Evolutionary conservation across 2,797 vertebrate genomes (phyloP).

Genomic region (Menidia menidia): DNA sequence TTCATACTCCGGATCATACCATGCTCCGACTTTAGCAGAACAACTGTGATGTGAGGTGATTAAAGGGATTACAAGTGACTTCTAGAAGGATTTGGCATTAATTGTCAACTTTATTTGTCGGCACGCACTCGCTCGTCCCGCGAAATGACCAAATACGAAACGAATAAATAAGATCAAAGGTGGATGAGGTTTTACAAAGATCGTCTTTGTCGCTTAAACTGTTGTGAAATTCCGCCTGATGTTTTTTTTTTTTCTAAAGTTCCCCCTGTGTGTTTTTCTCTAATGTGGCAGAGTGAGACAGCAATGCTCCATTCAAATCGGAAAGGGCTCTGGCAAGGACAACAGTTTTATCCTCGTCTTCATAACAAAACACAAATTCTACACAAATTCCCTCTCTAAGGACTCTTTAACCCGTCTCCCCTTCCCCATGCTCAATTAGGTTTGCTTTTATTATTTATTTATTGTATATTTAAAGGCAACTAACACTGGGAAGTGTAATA

Average conservation of each 20-base stretch:
- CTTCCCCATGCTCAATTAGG: constrained; percentile 78
- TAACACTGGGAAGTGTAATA: constrained; percentile 84
- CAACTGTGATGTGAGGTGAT: constrained; percentile 66
- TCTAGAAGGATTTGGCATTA: constrained; percentile 44
- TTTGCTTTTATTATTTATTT: constrained; percentile 83
- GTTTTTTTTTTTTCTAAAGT: constrained; percentile 8
- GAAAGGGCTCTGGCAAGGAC: constrained; percentile 71
- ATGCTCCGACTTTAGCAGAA: constrained; percentile 49
- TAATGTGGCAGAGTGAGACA: constrained; percentile 42
- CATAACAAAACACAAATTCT: constrained; percentile 75
- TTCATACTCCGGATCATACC: constrained; percentile 41
- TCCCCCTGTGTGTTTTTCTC: constrained; percentile 7
- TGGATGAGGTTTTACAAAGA: constrained; percentile 1
- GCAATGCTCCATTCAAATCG: constrained; percentile 59
- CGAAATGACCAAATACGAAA: background rate
- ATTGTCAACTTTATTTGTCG: constrained; percentile 38
- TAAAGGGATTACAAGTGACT: constrained; percentile 70
- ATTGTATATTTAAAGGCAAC: constrained; percentile 80
- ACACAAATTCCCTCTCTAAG: constrained; percentile 74
- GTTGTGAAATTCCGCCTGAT: constrained; percentile 17
- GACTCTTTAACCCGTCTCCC: constrained; percentile 71
- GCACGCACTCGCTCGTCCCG: background rate
- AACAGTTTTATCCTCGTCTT: constrained; percentile 73
- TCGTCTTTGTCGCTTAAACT: constrained; percentile 18
- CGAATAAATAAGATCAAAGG: background rate